phyloP scores from a whole-genome alignment of 2,888 invertebrate species.

The Subacronicta megacephala region DNA sequence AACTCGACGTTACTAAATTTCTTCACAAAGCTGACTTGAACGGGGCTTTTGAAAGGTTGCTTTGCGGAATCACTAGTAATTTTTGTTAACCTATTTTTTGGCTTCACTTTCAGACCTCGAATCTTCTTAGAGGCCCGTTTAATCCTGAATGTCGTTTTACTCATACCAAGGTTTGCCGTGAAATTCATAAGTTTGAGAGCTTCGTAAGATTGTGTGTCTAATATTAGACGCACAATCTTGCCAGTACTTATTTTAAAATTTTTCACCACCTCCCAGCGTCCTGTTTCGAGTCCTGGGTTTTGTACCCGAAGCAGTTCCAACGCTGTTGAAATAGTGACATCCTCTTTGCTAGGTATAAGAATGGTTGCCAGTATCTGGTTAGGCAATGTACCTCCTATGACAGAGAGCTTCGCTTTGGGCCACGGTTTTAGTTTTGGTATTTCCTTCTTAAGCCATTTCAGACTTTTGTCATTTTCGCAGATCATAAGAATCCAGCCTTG shows the following conservation, averaged over 20 bases:
- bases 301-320: conserved; percentile 32
- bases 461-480: conserved; percentile 27
- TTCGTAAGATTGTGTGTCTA: conserved; percentile 24
- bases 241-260: not conserved
- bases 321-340: conserved; percentile 16
- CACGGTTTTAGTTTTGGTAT: conserved; percentile 34
- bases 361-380: conserved; percentile 6
- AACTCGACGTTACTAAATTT: not conserved
- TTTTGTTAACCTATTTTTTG: not conserved
- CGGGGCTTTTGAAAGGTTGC: not conserved
- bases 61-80: not conserved
- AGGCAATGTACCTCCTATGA: not conserved
- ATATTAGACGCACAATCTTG: conserved; percentile 7
- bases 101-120: not conserved
- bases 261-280: conserved; percentile 16
- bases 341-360: conserved; percentile 19
- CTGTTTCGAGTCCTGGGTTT: conserved; percentile 31
- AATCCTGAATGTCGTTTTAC: conserved; percentile 23
- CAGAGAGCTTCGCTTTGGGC: conserved; percentile 24
- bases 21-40: not conserved
- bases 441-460: conserved; percentile 30
- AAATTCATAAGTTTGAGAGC: conserved; percentile 16
- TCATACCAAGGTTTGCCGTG: conserved; percentile 25
- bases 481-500: conserved; percentile 23
- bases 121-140: not conserved